Evolutionary conservation across 2,888 invertebrate species (phyloP), one percentile per base, ranked within the genome.

Genomic region (Margaritifera margaritifera): DNA sequence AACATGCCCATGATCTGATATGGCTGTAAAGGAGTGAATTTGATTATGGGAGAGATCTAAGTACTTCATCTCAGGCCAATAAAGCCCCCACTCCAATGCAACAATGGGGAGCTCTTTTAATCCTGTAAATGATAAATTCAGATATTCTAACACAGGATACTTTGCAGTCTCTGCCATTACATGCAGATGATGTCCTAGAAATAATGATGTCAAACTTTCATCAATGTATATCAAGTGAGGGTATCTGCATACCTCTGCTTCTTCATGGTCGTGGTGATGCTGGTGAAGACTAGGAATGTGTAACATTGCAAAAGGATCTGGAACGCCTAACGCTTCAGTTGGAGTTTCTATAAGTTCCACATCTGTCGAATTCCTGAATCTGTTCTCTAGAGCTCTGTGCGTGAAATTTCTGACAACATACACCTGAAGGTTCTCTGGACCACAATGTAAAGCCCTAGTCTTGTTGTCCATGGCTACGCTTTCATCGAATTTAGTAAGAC

Each of bases 11-110:
- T 74, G 68, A 51, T 74, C 75, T 53, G 68, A 24, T 11, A 78
- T 55, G 18, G 71, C 57, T 4, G 70, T 25, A 42, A 77, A 65
- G 52, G 71, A 72, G 31, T 72, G 72, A 19, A 80, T 77, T 51
- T 55, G 54, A 66, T 78, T 78, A 55, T 74, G 64, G 50, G 77
- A 77, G 24, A 80, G 57, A 52, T 80, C 80, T 27, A 80, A 53
- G 52, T 71, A 72, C 59, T 74, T 64, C 69, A 80, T 75, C 62
- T 73, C 75, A 1, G 77, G 74, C 52, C 77, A 77, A 22, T 74
- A 68, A 24, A 68, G 52, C 20, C 79, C 63, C 79, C 79, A 79
- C 52, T 72, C 66, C n/a, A 74, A 20, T 56, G 74, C 61, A 20
- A 66, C 63, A n/a, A 68, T 31, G 8, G 71, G 66, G 25, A 77